These are phyloP conservation scores for Centropristis striata DNA, from an alignment of 2,113 vertebrate genomes.

Conservation along the genomic window DNA sequence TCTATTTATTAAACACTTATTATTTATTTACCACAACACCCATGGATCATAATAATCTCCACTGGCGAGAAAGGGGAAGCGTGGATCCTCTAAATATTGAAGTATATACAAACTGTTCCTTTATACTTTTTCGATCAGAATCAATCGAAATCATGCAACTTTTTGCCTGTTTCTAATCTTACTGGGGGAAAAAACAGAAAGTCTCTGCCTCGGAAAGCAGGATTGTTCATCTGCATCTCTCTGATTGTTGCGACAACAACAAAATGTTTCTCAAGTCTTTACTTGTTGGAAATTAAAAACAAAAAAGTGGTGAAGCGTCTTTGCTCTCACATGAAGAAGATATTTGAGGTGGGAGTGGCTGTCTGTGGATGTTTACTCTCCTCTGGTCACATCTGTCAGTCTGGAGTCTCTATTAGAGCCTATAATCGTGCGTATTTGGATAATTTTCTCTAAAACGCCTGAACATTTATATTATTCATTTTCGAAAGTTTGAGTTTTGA, in stretches of 20 bases:
- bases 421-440: background rate
- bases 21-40: background rate
- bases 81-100: background rate
- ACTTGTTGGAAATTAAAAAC: constrained; percentile 49
- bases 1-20: background rate
- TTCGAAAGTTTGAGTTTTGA: background rate
- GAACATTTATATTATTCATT: background rate
- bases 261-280: constrained; percentile 27
- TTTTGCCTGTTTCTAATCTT: constrained; percentile 1
- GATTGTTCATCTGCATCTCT: background rate
- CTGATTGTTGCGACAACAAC: background rate
- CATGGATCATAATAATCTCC: background rate
- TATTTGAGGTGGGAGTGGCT: constrained; percentile 31
- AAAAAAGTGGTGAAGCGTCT: constrained; percentile 16
- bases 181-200: no score
- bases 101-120: background rate
- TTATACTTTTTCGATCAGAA: background rate
- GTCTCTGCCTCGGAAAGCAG: background rate
- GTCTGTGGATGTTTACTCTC: background rate
- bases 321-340: constrained; percentile 37
- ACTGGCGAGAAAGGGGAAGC: background rate
- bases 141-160: constrained; percentile 30
- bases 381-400: background rate
- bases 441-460: background rate
- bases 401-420: background rate